Base-by-base conservation (phyloP, 2,113 vertebrate genomes). In the Varanus komodoensis region DNA sequence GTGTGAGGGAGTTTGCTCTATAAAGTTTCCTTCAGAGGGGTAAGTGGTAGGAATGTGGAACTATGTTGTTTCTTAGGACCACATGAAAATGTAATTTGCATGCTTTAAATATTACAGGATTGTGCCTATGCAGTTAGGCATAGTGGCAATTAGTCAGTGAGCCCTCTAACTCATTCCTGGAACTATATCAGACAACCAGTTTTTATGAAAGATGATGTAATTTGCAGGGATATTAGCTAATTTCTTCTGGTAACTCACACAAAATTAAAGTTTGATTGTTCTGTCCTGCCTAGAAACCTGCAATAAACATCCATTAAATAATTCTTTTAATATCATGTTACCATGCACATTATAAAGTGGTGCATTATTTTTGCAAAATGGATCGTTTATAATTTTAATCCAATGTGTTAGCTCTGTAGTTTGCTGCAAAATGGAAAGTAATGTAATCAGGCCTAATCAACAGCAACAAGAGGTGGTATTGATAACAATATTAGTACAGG, bases 301-400 rank as follows among this genome's bases (percentile, higher is more conserved):
- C 8, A 90, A 91, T 90, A 94, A 94, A 87, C 83, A 69, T 83
- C 73, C 90, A 89, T 61, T 64, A 87, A 95, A 78, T 88, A 57
- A 94, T 93, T 94, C 86, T 85, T 73, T 95, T 93, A 95, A 92
- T 92, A 89, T 73, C 29, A 69, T 85, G 84, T 77, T 75, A 75
- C 82, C 82, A 85, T 88, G 6, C 6, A 89, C 32, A 38, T 88
- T 93, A 81, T 87, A 82, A 77, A 68, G 69, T 89, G 88, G 32
- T 79, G 38, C 86, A 54, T 87, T 95, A 91, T 95, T 93, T 79
- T 94, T 74, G 50, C 86, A 15, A 87, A 95, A 95, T 94, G 69
- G 71, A 93, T 95, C 86, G 73, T 92, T 93, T 93, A 82, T 96
- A 95, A 95, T 87, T 87, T 92, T 25, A 93, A 90, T 92, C 92